A percentile compares a stretch with the other conserved stretches of the same genome.
These are phyloP conservation scores for Catharus ustulatus DNA, from an alignment of 2,797 vertebrate genomes.

Conservation along the genomic window DNA sequence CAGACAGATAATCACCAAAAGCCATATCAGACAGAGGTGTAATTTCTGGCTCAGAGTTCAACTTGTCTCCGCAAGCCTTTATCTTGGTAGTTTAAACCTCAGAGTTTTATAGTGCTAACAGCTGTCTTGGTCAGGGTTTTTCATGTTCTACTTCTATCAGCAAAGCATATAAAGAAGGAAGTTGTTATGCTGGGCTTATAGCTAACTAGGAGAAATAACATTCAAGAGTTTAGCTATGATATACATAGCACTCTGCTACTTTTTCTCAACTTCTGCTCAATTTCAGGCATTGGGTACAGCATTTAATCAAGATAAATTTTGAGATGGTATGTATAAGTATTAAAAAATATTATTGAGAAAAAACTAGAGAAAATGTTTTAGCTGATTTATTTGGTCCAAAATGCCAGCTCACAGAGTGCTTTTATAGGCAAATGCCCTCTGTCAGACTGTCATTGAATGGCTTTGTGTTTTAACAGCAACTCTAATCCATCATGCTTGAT, in stretches of 20 bases:
- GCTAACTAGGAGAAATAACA: neutral
- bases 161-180: neutral
- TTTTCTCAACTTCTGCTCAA: neutral
- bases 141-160: neutral
- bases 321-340: neutral
- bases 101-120: neutral
- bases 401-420: neutral
- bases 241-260: neutral
- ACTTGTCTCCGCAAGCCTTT: neutral
- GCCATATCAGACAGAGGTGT: neutral
- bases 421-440: conserved; percentile 32
- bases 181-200: neutral
- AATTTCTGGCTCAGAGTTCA: neutral
- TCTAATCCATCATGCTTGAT: neutral
- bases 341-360: conserved; percentile 34
- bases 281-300: conserved; percentile 8
- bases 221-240: neutral
- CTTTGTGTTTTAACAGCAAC: neutral
- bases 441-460: conserved; percentile 39
- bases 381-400: conserved; percentile 48
- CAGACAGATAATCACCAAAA: neutral
- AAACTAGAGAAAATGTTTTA: conserved; percentile 8
- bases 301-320: conserved; percentile 57
- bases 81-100: neutral
- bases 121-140: neutral